Percentiles rank a stretch among this genome's conserved stretches.
Conservation (phyloP, 2,113 vertebrate species). For the Corydoras sp. region DNA sequence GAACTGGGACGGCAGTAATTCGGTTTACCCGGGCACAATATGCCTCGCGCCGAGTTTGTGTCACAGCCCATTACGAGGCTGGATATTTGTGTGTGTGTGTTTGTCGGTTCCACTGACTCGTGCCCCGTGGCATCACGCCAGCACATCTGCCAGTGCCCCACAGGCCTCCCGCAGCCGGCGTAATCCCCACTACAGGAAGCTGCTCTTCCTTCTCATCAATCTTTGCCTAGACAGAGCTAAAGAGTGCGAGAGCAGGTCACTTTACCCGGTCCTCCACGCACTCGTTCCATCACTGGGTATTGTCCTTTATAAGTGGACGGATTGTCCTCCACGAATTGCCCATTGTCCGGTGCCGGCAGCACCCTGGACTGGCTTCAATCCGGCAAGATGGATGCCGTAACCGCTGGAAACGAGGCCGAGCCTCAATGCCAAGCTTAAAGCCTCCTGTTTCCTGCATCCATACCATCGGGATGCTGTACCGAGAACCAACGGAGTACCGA, state of each 20-base stretch:
- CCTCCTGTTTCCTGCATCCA: too few relatives aligned
- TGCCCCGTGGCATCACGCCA: constrained; percentile 77
- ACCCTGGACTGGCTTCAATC: background rate
- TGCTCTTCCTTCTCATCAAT: constrained; percentile 61
- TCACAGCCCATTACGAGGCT: constrained; percentile 16
- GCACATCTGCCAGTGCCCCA: constrained; percentile 79
- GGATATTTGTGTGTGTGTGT: constrained; percentile 14
- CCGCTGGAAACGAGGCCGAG: too few relatives aligned
- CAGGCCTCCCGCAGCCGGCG: constrained; percentile 77
- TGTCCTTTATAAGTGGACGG: constrained; percentile 17
- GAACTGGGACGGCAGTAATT: too few relatives aligned
- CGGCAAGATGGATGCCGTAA: background rate
- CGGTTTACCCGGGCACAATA: too few relatives aligned
- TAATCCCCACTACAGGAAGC: constrained; percentile 62
- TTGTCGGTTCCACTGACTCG: constrained; percentile 69
- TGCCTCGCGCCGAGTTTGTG: too few relatives aligned
- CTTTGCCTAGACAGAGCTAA: constrained; percentile 22
- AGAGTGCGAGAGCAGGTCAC: background rate
- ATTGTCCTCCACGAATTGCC: constrained; percentile 11
- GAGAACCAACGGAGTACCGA: too few relatives aligned
- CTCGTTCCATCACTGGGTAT: constrained; percentile 23
- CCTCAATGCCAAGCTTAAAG: too few relatives aligned
- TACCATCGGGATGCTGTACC: too few relatives aligned
- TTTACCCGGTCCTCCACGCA: constrained; percentile 15
- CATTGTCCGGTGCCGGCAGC: constrained; percentile 18